Conservation (phyloP, 1,140 invertebrate genomes). For the Dendrolimus punctatus region DNA sequence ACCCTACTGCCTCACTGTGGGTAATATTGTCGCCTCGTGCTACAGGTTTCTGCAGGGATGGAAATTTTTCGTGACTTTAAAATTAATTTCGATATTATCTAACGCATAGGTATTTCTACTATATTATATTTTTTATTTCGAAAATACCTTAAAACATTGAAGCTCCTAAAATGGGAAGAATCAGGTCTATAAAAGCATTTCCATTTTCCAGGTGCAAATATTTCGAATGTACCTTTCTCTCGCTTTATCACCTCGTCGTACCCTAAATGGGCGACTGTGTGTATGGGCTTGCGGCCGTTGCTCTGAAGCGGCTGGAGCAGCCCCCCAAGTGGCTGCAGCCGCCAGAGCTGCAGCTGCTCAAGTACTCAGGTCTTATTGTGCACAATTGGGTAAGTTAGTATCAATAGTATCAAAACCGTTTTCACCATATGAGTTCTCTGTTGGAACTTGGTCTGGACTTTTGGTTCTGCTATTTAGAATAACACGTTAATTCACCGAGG, state of each 20-base stretch:
- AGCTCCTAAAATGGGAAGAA: no score
- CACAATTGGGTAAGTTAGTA: conserved; percentile 77
- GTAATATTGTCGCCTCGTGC: no score
- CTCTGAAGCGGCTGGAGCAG: conserved; percentile 74
- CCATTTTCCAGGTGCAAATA: conserved; percentile 64
- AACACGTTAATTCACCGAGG: no score
- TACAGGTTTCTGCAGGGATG: no score
- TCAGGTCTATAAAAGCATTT: background rate
- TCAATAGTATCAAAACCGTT: conserved; percentile 1
- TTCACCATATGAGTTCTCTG: background rate
- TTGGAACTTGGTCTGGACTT: no score
- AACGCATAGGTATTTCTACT: no score
- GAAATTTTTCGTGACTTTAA: no score
- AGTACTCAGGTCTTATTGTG: conserved; percentile 85
- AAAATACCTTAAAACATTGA: no score
- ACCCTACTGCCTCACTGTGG: no score
- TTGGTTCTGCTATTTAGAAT: no score
- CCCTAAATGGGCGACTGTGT: conserved; percentile 86
- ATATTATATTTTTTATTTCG: no score
- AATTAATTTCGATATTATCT: no score
- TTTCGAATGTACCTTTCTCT: conserved; percentile 85
- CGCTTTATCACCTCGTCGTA: conserved; percentile 85
- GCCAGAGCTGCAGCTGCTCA: conserved; percentile 88
- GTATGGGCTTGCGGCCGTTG: conserved; percentile 84
- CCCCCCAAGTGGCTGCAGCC: conserved; percentile 84